Evolutionary conservation across 2,888 invertebrate genomes (phyloP), one percentile per base, ranked within the genome.

Genomic region (Stenurella melanura): DNA sequence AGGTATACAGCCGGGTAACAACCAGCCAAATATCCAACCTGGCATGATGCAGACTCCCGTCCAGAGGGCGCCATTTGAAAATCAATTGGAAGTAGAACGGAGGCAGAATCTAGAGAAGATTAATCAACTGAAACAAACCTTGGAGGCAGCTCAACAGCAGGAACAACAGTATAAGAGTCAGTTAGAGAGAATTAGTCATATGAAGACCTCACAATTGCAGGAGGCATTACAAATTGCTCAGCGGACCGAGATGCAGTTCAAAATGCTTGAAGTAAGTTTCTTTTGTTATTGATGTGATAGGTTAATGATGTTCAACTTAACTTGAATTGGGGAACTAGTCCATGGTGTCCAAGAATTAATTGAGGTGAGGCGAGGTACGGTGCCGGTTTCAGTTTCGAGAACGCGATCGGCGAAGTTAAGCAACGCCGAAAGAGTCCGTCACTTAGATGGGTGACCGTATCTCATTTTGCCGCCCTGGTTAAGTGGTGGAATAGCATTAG

Each of bases 61-160:
- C 6, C 78, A 74, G 63, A 80, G 87, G 60, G 87, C 86, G 0
- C 88, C 88, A 3, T 86, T 88, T 72, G 88, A 89, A 80, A 91
- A 93, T 84, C 93, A 93, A 15, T 88, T 95, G 3, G 95, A 95
- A 86, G 93, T 93, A 4, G 95, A 95, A 17, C 89, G 96, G 0
- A 95, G 95, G 84, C 95, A 95, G 86, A 96, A 96, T 90, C 88
- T 96, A 75, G 92, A 95, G 86, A 95, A 95, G 89, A 96, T 96
- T 68, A 92, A 93, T 83, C 93, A 95, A 81, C 88, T 96, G 75
- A 93, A 94, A 83, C 95, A 95, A 88, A 95, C 95, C 0, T 88
- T 96, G 76, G 95, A 95, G 87, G 95, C 94, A 0, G 95, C 96
- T 0, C 95, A 96, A 81, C 95, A 95, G 84, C 93, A 93, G 85